phyloP scores from a whole-genome alignment of 2,797 vertebrate species.

The Artibeus jamaicensis region DNA sequence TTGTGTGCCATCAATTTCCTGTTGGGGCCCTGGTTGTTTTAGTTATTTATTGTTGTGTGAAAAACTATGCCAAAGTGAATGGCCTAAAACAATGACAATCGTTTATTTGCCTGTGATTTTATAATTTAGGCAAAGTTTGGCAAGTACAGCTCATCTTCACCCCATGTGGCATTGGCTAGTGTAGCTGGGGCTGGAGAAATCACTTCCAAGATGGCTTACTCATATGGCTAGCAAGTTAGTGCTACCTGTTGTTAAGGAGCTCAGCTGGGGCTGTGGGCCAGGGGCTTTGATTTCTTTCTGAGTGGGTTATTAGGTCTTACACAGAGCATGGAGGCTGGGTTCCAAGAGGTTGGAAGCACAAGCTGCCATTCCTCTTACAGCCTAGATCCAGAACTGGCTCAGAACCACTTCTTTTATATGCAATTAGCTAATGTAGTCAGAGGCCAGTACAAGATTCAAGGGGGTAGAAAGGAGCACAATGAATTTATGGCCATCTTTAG shows the following conservation, averaged over 20 bases:
- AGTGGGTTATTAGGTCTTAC: slow-evolving; percentile 44
- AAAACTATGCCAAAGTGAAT: not conserved
- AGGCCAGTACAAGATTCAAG: not conserved
- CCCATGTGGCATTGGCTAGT: not conserved
- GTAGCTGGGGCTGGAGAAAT: not conserved
- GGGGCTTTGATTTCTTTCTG: slow-evolving; percentile 46
- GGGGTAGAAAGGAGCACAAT: not conserved
- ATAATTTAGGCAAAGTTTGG: not conserved
- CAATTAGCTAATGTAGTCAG: slow-evolving; percentile 8
- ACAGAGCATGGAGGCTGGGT: slow-evolving; percentile 3
- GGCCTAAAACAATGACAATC: not conserved
- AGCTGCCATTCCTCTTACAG: slow-evolving; percentile 28
- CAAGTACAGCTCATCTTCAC: not conserved
- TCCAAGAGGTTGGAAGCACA: slow-evolving; percentile 48
- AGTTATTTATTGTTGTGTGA: not conserved
- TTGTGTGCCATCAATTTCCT: slow-evolving; percentile 5
- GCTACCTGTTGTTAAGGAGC: slow-evolving; percentile 12
- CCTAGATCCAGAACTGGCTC: not conserved
- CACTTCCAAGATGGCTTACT: slow-evolving; percentile 40
- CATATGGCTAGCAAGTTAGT: slow-evolving; percentile 24
- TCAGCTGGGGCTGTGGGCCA: not conserved
- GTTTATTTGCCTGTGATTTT: not conserved
- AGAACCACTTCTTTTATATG: not conserved
- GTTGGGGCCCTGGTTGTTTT: not conserved
- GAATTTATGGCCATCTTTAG: slow-evolving; percentile 19